These are phyloP conservation scores for Corythoichthys haematopterus DNA, from an alignment of 2,113 vertebrate species.

Conservation along the genomic window DNA sequence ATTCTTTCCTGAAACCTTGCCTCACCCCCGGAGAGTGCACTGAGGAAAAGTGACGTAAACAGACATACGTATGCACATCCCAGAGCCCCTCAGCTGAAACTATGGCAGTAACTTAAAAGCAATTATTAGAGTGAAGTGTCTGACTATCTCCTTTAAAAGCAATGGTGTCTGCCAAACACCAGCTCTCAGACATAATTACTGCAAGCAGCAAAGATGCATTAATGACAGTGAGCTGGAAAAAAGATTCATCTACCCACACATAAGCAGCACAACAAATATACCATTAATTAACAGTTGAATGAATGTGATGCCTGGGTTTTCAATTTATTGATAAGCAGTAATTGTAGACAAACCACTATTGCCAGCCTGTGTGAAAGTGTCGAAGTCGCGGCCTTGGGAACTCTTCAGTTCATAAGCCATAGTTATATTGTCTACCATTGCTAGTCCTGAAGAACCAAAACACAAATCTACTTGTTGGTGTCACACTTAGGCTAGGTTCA, in stretches of 20 bases:
- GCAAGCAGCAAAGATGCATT: conserved; percentile 32
- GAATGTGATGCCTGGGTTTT: neutral
- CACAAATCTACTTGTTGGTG: too few relatives aligned
- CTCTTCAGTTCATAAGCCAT: too few relatives aligned
- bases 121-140: conserved; percentile 30
- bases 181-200: conserved; percentile 43
- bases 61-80: neutral
- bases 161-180: conserved; percentile 37
- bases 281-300: too few relatives aligned
- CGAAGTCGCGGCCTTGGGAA: too few relatives aligned
- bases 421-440: too few relatives aligned
- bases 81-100: conserved; percentile 11
- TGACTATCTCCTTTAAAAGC: conserved; percentile 35
- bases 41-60: neutral
- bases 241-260: conserved; percentile 5
- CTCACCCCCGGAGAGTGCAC: conserved; percentile 8
- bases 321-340: neutral
- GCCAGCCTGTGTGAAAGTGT: too few relatives aligned
- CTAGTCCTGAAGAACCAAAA: too few relatives aligned
- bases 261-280: neutral
- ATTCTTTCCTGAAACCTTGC: conserved; percentile 20
- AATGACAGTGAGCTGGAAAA: conserved; percentile 8
- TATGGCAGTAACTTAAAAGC: conserved; percentile 37
- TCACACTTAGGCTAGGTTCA: too few relatives aligned
- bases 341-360: too few relatives aligned